Conservation (phyloP, 2,113 vertebrate species). For the Malurus alboscapulatus region DNA sequence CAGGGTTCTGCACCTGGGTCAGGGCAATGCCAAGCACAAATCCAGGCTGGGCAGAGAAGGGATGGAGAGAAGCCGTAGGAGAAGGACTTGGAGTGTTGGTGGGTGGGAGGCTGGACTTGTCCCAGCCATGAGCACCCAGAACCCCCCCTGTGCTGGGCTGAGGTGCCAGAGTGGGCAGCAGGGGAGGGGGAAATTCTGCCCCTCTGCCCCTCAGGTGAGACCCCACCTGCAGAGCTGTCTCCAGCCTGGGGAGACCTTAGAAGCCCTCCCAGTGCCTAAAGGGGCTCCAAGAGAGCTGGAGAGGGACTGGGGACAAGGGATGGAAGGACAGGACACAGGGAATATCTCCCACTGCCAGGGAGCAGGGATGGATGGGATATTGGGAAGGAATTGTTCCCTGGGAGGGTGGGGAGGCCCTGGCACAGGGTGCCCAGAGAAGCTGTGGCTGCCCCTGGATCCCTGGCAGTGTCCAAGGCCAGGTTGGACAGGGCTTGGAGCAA, state of each 20-base stretch:
- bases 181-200: not conserved
- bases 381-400: not conserved
- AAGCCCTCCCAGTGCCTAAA: not conserved
- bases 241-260: not conserved
- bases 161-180: rapidly evolving
- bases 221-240: not conserved
- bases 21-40: not conserved
- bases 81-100: not conserved
- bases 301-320: not conserved
- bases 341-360: not conserved
- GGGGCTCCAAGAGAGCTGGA: not conserved
- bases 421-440: not conserved
- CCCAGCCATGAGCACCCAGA: not conserved
- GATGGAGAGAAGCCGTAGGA: not conserved
- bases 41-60: not conserved
- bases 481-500: rapidly evolving
- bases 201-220: not conserved
- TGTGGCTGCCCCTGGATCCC: not conserved
- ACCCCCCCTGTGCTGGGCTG: not conserved
- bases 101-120: not conserved
- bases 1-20: not conserved
- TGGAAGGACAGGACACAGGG: not conserved
- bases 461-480: not conserved
- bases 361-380: not conserved
- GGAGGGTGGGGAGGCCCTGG: not conserved